A percentile compares a stretch with the other conserved stretches of the same genome.
phyloP scores from a whole-genome alignment of 1,140 invertebrate species.

The Dysdera silvatica region DNA sequence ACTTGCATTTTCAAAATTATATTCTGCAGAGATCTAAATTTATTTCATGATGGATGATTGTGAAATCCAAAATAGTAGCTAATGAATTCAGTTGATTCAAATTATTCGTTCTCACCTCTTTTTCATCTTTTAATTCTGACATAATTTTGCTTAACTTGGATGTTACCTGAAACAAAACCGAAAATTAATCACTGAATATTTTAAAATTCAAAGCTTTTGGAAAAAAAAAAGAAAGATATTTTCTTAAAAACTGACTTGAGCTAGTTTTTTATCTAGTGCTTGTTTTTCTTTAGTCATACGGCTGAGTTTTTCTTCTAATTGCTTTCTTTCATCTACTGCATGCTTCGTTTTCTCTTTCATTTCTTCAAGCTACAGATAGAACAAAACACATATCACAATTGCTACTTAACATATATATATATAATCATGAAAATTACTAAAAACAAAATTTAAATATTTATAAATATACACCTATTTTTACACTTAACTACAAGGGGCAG shows the following conservation, averaged over 20 bases:
- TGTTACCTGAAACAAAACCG: conserved; percentile 13
- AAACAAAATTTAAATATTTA: no score
- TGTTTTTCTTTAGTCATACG: conserved; percentile 33
- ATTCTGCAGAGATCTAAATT: no score
- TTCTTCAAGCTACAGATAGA: conserved; percentile 33
- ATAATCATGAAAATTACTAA: no score
- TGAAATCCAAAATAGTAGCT: not conserved
- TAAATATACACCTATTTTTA: no score
- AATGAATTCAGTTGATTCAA: not conserved
- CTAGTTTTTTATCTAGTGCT: conserved; percentile 34
- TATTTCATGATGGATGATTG: no score
- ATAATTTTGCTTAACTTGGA: conserved; percentile 25
- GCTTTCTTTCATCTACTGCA: conserved; percentile 31
- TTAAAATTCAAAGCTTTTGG: not conserved
- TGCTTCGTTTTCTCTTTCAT: conserved; percentile 33
- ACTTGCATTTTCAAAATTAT: no score
- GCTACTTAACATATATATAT: no score
- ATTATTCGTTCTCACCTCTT: conserved; percentile 24
- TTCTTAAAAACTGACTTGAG: conserved; percentile 15
- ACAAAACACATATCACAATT: not conserved
- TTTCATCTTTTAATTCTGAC: conserved; percentile 33
- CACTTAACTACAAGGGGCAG: no score
- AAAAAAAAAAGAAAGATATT: not conserved
- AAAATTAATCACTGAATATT: not conserved
- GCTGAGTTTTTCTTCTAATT: conserved; percentile 26